Evolutionary conservation across 92 coral and sea anemone species (phyloP).

Genomic region (Epizoanthus ramosus): DNA sequence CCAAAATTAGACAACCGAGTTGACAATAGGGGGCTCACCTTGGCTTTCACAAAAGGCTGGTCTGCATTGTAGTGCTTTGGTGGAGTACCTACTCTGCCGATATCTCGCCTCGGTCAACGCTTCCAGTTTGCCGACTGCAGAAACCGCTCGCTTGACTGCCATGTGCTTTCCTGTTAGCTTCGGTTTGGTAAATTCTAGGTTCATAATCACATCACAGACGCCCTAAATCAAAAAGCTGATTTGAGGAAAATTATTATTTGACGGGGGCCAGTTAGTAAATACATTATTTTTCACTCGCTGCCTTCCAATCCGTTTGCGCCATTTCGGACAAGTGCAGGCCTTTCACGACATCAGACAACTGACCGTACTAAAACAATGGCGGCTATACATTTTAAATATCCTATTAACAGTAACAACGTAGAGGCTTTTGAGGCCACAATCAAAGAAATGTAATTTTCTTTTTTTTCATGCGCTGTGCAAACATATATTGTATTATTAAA

Average conservation of each 20-base stretch:
- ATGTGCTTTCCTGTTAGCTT: conserved; percentile 60
- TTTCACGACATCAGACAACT: too few species aligned
- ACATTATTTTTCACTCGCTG: too few species aligned
- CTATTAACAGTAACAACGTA: too few species aligned
- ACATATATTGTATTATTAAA: too few species aligned
- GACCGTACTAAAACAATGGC: too few species aligned
- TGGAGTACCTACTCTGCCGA: conserved; percentile 46
- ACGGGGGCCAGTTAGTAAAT: background rate
- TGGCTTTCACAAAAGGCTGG: conserved; percentile 10
- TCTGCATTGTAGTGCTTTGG: background rate
- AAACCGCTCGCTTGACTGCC: conserved; percentile 38
- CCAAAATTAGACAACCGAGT: too few species aligned
- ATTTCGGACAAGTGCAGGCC: too few species aligned
- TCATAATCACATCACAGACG: conserved; percentile 83
- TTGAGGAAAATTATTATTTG: background rate
- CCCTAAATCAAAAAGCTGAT: conserved; percentile 59
- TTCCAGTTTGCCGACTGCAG: conserved; percentile 72
- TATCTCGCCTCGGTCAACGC: conserved; percentile 62
- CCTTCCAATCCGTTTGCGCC: too few species aligned
- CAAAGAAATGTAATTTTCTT: too few species aligned
- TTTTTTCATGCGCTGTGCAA: too few species aligned
- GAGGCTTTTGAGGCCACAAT: too few species aligned
- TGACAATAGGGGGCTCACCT: background rate
- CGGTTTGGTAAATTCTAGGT: conserved; percentile 82
- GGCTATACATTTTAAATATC: too few species aligned